phyloP scores from a whole-genome alignment of 2,888 invertebrate genomes.

The Nowickia ferox region DNA sequence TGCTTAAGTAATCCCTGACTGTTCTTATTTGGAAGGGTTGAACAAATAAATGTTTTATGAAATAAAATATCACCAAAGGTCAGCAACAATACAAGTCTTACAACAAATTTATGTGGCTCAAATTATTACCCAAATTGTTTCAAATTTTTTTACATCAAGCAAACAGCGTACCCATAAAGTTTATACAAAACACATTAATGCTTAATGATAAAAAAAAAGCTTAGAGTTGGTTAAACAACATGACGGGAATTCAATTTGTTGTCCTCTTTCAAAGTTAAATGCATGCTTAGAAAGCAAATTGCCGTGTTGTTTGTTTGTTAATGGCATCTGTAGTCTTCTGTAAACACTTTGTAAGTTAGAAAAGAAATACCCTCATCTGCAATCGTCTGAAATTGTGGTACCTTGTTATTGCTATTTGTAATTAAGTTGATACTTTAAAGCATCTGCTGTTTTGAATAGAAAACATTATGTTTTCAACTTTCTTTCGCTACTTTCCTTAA shows the following conservation, averaged over 20 bases:
- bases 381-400: constrained; percentile 1
- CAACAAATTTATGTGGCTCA: background rate
- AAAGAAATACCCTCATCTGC: constrained; percentile 4
- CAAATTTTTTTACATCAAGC: background rate
- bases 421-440: constrained; percentile 68
- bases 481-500: background rate
- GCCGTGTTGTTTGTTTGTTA: background rate
- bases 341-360: background rate
- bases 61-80: constrained; percentile 19
- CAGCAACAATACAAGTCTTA: background rate
- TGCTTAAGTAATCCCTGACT: too few relatives aligned
- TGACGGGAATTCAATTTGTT: background rate
- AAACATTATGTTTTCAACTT: constrained; percentile 41
- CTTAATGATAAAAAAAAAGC: background rate
- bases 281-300: background rate
- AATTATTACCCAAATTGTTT: background rate
- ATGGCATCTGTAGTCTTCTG: background rate
- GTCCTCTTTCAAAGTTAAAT: background rate
- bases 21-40: background rate
- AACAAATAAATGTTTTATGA: constrained; percentile 13
- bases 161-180: background rate
- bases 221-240: constrained; percentile 15
- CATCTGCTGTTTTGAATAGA: constrained; percentile 69
- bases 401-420: constrained; percentile 49
- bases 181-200: background rate